A percentile compares a stretch with the other conserved stretches of the same genome.
Conservation (phyloP, 1,140 invertebrate genomes). For the Onthophagus taurus region DNA sequence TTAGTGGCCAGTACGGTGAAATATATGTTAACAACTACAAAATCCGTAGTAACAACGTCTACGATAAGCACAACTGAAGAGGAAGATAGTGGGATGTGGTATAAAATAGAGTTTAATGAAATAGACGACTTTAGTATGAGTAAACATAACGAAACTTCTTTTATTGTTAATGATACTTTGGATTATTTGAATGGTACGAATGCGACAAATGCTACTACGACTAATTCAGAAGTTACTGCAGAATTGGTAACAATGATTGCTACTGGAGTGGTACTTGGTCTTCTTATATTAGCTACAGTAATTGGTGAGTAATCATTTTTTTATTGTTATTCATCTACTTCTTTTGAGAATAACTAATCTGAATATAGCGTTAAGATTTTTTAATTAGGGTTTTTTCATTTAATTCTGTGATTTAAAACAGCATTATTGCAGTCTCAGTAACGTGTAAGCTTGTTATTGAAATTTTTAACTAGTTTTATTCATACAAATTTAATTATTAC, state of each 20-base stretch:
- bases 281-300: conserved; percentile 48
- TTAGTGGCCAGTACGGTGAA: conserved; percentile 2
- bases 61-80: conserved; percentile 9
- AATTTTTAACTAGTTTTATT: too few species aligned
- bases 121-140: conserved; percentile 5
- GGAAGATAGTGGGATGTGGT: conserved; percentile 23
- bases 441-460: too few species aligned
- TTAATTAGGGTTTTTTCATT: too few species aligned
- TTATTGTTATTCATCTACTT: too few species aligned
- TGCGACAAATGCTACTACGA: conserved; percentile 9
- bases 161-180: not conserved
- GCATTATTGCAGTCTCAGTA: too few species aligned
- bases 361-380: too few species aligned
- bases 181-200: conserved; percentile 1
- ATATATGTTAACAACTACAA: not conserved
- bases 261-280: conserved; percentile 44
- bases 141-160: not conserved
- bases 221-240: conserved; percentile 17
- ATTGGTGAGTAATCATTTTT: conserved; percentile 43
- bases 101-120: conserved; percentile 14
- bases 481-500: too few species aligned
- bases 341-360: too few species aligned
- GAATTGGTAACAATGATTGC: conserved; percentile 39
- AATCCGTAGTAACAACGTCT: not conserved
- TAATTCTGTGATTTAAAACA: too few species aligned